Conservation (phyloP, 2,113 vertebrate species). For the Antigone vipio region DNA sequence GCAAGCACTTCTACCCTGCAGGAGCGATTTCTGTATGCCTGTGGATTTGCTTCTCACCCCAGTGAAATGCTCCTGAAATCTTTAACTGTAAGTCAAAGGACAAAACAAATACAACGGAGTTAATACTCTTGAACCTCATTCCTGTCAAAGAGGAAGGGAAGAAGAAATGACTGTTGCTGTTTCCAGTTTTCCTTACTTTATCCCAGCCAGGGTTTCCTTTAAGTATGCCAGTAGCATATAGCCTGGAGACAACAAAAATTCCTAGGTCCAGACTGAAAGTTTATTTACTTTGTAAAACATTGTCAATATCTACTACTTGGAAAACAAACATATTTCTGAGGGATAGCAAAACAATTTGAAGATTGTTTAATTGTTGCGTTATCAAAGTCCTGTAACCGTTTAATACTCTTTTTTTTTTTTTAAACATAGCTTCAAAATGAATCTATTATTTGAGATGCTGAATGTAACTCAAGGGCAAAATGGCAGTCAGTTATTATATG, state of each 20-base stretch:
- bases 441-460: neutral
- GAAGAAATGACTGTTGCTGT: neutral
- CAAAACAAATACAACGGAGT: neutral
- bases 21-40: slow-evolving; percentile 95
- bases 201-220: neutral
- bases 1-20: slow-evolving; percentile 80
- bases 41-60: slow-evolving; percentile 92
- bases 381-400: neutral
- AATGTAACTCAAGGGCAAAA: neutral
- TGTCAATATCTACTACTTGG: neutral
- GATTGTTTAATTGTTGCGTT: neutral
- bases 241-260: neutral
- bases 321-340: neutral
- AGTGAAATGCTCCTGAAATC: slow-evolving; percentile 84
- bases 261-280: neutral
- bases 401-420: neutral
- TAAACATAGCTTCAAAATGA: neutral
- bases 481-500: neutral
- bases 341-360: neutral
- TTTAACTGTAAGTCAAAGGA: slow-evolving; percentile 81
- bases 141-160: neutral
- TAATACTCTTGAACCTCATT: neutral
- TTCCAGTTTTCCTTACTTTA: neutral
- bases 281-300: neutral
- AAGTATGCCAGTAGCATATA: neutral